These are phyloP conservation scores for Episyrphus balteatus DNA, from an alignment of 1,140 invertebrate species.

Conservation along the genomic window DNA sequence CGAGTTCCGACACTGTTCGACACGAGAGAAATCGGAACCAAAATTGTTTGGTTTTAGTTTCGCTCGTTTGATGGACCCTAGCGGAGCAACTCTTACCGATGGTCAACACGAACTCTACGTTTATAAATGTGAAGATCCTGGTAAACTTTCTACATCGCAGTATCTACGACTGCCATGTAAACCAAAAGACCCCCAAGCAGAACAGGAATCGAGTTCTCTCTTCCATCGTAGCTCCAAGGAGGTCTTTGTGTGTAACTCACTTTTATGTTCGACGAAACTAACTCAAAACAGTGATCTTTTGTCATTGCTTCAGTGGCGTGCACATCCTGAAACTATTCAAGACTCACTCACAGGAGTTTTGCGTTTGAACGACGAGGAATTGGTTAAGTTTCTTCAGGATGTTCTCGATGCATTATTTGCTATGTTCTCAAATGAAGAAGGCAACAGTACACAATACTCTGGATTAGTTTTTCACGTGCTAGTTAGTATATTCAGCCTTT, in stretches of 20 bases:
- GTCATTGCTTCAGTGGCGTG: conserved; percentile 82
- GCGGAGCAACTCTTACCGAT: conserved; percentile 78
- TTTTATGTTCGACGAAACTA: conserved; percentile 87
- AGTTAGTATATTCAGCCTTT: conserved; percentile 81
- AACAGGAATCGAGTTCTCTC: conserved; percentile 41
- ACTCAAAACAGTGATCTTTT: conserved; percentile 88
- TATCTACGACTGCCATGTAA: conserved; percentile 66
- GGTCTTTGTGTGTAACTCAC: conserved; percentile 65
- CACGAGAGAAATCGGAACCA: conserved; percentile 79
- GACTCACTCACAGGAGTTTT: conserved; percentile 73
- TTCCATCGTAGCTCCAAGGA: conserved; percentile 78
- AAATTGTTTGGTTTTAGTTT: conserved; percentile 90
- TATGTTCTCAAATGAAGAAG: conserved; percentile 88
- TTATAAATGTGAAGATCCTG: conserved; percentile 82
- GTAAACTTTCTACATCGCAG: conserved; percentile 58
- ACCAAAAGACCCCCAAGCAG: conserved; percentile 46
- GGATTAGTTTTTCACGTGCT: conserved; percentile 57
- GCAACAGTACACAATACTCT: conserved; percentile 61
- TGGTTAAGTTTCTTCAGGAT: conserved; percentile 95
- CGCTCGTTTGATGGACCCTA: conserved; percentile 76
- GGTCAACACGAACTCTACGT: conserved; percentile 79
- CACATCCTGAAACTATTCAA: conserved; percentile 72
- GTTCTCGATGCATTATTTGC: conserved; percentile 89
- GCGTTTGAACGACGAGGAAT: conserved; percentile 71
- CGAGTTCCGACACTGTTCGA: conserved; percentile 88